Evolutionary conservation across 2,113 vertebrate species (phyloP), one percentile per base, ranked within the genome.

Genomic region (Narcine bancroftii): DNA sequence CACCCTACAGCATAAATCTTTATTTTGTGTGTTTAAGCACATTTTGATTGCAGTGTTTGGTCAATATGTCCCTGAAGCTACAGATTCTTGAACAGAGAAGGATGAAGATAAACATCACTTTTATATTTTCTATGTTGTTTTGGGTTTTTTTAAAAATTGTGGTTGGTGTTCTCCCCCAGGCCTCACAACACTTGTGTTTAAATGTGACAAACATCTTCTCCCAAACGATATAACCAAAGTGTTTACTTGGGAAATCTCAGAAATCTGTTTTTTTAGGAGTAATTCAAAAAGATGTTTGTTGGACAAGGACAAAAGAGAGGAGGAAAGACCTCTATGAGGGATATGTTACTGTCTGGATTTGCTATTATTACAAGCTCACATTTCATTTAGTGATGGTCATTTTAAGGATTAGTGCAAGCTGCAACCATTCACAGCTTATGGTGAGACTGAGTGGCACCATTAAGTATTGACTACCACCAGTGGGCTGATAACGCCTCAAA

Each of bases 11-110:
- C 11, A 42, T 87, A 87, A 87, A 87, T 87, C 81, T 87, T 87
- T 87, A 60, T 87, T 87, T 87, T 87, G 81, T 39, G 53, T 87
- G 81, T 87, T 87, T 87, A 87, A 87, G 53, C 53, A 63, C 81
- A 63, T 60, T 87, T 87, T 87, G 81, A 60, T 87, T 87, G 81
- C 81, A 6, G n/a, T 21, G 81, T 36, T 83, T 63, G 81, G 53
- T 87, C 81, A 60, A 87, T 63, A 87, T 87, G 7, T 36, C 81
- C 81, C 81, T 87, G 81, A 56, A 87, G 81, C 81, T 60, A 87
- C 81, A 60, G 15, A 87, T 87, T 87, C 81, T 87, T 87, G 81
- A 87, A 87, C 81, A 87, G 29, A 85, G 53, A 85, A 56, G 39
- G 60, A 36, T n/a, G 26, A 85, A 85, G 81, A 87, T 63, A 42